Evolutionary conservation across 2,888 invertebrate species (phyloP).

Genomic region (Metallyticus violacea): DNA sequence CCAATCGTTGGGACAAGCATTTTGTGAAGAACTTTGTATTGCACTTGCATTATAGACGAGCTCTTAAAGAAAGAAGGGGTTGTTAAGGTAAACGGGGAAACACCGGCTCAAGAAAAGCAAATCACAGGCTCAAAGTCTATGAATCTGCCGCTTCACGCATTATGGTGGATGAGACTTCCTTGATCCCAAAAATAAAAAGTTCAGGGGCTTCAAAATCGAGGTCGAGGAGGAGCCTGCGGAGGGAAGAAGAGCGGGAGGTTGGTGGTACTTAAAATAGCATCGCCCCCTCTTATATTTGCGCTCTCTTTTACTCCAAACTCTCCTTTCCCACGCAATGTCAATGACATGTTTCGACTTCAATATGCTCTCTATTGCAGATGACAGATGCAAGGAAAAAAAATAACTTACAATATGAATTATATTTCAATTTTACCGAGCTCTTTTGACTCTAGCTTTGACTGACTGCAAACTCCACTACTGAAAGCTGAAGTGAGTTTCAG

Average conservation of each 20-base stretch:
- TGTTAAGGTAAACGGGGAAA: background rate
- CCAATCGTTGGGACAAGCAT: no score
- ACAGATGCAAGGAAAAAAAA: background rate
- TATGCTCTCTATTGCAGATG: background rate
- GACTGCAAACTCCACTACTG: background rate
- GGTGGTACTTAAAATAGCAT: conserved; percentile 18
- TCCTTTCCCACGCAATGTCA: conserved; percentile 23
- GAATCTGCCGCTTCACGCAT: background rate
- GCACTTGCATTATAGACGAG: background rate
- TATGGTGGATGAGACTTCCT: conserved; percentile 6
- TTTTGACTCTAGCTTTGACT: background rate
- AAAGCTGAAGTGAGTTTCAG: background rate
- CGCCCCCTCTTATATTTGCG: background rate
- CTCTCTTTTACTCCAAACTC: background rate
- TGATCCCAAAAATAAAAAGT: conserved; percentile 30
- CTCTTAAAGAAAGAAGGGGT: no score
- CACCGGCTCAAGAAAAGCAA: background rate
- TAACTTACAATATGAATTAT: background rate
- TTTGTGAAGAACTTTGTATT: no score
- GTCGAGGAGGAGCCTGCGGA: conserved; percentile 17
- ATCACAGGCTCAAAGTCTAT: background rate
- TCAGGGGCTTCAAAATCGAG: conserved; percentile 28
- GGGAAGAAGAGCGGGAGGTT: background rate
- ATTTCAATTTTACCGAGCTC: background rate
- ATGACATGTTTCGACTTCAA: conserved; percentile 14